phyloP scores from a whole-genome alignment of 2,888 invertebrate genomes.

The Allolobophora icterica region DNA sequence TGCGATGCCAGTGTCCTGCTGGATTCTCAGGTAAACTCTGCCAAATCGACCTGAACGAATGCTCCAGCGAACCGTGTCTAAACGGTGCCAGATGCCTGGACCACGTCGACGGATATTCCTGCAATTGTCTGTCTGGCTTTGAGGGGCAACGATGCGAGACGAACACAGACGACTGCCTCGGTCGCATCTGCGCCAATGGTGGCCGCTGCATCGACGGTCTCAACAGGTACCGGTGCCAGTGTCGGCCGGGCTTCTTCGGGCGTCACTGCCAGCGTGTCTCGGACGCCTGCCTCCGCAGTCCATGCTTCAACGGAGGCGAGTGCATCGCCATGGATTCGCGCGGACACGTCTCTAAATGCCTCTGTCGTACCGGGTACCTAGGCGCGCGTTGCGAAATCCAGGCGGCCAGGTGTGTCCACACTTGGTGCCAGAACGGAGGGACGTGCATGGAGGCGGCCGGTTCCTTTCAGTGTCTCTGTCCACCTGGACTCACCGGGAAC shows the following conservation, averaged over 20 bases:
- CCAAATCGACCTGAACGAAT: neutral
- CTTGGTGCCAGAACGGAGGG: neutral
- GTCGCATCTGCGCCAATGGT: constrained; percentile 19
- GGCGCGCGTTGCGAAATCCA: constrained; percentile 13
- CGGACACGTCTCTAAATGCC: neutral
- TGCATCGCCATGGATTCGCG: neutral
- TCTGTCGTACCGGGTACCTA: neutral
- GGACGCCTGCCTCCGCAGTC: constrained; percentile 12
- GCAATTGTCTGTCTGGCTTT: neutral
- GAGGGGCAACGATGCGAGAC: constrained; percentile 22
- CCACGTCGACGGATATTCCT: neutral
- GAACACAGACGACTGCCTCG: constrained; percentile 15
- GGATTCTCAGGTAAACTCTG: neutral
- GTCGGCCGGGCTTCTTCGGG: constrained; percentile 22
- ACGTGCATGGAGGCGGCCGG: constrained; percentile 23
- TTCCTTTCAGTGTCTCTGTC: constrained; percentile 4
- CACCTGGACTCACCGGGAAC: neutral
- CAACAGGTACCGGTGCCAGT: constrained; percentile 18
- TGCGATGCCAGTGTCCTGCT: neutral
- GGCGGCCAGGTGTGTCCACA: constrained; percentile 13
- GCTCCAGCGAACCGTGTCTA: neutral
- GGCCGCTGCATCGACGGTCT: constrained; percentile 13
- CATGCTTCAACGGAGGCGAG: constrained; percentile 18
- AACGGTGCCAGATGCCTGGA: neutral
- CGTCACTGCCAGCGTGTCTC: neutral